These are phyloP conservation scores for Austrolebias charrua DNA, from an alignment of 2,797 vertebrate genomes.

Conservation along the genomic window DNA sequence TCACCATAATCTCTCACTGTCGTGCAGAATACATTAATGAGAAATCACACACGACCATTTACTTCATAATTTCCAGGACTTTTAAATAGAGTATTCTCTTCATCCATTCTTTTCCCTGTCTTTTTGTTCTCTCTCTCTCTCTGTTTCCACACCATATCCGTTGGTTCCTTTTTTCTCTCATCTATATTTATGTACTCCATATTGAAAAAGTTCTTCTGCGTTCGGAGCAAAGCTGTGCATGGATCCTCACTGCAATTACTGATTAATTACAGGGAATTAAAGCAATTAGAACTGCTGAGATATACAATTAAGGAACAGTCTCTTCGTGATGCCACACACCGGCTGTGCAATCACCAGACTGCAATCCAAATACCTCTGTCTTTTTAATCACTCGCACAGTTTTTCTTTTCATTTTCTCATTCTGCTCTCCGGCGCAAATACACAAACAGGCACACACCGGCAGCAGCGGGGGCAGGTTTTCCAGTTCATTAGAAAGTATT, in stretches of 20 bases:
- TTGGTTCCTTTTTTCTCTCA: constrained; percentile 61
- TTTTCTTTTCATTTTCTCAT: constrained; percentile 63
- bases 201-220: constrained; percentile 81
- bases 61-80: constrained; percentile 52
- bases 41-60: constrained; percentile 55
- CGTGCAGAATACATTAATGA: constrained; percentile 69
- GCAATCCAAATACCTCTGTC: constrained; percentile 78
- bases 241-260: constrained; percentile 83
- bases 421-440: constrained; percentile 42
- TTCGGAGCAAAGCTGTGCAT: constrained; percentile 76
- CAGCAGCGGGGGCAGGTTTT: constrained; percentile 60
- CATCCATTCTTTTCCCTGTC: constrained; percentile 18
- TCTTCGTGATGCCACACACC: constrained; percentile 78
- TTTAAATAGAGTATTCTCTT: constrained; percentile 60
- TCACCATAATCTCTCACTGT: constrained; percentile 62
- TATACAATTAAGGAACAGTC: constrained; percentile 84
- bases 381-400: constrained; percentile 67
- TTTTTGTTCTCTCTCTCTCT: constrained; percentile 20
- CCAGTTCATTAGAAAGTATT: constrained; percentile 78
- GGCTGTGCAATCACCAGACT: constrained; percentile 75
- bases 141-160: constrained; percentile 57
- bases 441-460: constrained; percentile 28
- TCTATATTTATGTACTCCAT: constrained; percentile 84
- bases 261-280: constrained; percentile 88
- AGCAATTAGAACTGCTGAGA: constrained; percentile 86